Conservation (phyloP, 92 coral and sea anemone genomes). For the Siderastrea siderea region DNA sequence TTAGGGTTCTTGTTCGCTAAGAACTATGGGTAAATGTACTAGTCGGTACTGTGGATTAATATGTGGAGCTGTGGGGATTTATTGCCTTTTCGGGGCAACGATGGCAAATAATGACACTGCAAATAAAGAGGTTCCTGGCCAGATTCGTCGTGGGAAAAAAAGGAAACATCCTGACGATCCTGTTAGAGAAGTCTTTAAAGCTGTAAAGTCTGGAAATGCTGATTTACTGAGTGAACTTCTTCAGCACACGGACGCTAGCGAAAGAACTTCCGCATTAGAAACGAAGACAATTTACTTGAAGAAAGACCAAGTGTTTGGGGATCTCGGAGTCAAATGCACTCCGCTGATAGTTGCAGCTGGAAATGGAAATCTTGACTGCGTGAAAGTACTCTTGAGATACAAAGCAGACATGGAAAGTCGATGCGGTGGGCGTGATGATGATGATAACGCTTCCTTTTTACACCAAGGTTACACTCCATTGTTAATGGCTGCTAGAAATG, state of each 20-base stretch:
- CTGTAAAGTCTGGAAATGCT: neutral
- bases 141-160: too few species aligned
- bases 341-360: conserved; percentile 34
- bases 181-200: neutral
- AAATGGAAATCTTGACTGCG: conserved; percentile 10
- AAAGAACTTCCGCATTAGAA: neutral
- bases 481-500: neutral
- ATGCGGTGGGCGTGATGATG: neutral
- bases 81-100: too few species aligned
- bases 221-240: neutral
- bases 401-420: conserved; percentile 42
- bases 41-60: too few species aligned
- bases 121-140: too few species aligned
- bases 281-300: neutral
- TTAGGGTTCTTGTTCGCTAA: too few species aligned
- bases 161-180: neutral
- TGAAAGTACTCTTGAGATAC: conserved; percentile 37
- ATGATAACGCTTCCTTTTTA: neutral
- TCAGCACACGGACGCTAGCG: neutral
- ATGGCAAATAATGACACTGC: too few species aligned
- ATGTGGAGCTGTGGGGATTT: too few species aligned
- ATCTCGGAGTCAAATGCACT: neutral
- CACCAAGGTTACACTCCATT: neutral
- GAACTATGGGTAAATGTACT: too few species aligned
- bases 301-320: neutral